Evolutionary conservation across 2,113 vertebrate species (phyloP), one percentile per base, ranked within the genome.

Genomic region (Amazona guildingii): DNA sequence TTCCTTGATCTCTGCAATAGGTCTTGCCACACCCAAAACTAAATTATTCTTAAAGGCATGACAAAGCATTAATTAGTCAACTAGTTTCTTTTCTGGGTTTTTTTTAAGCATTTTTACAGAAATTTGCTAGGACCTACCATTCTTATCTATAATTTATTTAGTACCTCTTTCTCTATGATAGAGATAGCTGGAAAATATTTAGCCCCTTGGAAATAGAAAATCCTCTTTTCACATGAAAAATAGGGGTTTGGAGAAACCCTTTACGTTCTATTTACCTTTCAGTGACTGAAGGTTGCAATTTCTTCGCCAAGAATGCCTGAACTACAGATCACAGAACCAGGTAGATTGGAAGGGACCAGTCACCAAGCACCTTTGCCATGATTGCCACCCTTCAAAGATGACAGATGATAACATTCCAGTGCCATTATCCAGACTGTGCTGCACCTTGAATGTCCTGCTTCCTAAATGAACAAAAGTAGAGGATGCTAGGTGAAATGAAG

Each of bases 211-310:
- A 55, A 83, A 49, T 46, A 8, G 27, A 74, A 86, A 59, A 2
- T 0, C 0, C 3, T 1, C 4, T 43, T 74, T 89, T 46, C 31
- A 35, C 6, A 6, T n/a, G 8, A 35, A 74, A 51, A 28, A 64
- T 54, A 20, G 2, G 7, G 0, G 1, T 0, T 13, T 18, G 5
- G 17, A 11, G 18, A 81, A 66, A 19, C 2, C 7, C 1, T 43
- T 84, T 49, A 24, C 6, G 9, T 41, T 82, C 6, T 44, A 0
- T 52, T 62, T 82, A 85, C 11, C 4, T 67, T 88, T 68, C 19
- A 54, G 17, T 24, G 18, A 15, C 39, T 55, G 19, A 82, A 67
- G 13, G 75, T 8, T 63, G 46, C 62, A 54, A 64, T 61, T 72
- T 31, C 14, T 70, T 87, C 16, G 20, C 24, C 72, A 66, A 69